These are phyloP conservation scores for Cynaeus angustus DNA, from an alignment of 2,888 invertebrate species.

Conservation along the genomic window DNA sequence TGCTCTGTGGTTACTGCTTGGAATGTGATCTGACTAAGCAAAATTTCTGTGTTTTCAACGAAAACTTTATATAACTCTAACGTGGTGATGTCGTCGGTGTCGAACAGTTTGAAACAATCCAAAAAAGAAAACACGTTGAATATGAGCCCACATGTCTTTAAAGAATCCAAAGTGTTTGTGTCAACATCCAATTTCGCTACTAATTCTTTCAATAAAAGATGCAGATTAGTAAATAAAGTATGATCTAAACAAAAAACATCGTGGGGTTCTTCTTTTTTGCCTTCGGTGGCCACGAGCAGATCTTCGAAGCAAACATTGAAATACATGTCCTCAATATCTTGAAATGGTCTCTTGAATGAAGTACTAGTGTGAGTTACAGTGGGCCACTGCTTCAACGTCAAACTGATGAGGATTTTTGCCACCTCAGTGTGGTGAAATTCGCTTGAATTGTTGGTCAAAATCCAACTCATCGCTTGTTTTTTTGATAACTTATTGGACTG, in stretches of 20 bases:
- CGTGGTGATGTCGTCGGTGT: neutral
- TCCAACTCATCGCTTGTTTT: constrained; percentile 59
- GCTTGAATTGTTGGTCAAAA: constrained; percentile 57
- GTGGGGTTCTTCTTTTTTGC: neutral
- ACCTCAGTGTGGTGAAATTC: constrained; percentile 52
- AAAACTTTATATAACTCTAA: neutral
- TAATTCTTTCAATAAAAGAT: neutral
- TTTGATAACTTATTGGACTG: constrained; percentile 56
- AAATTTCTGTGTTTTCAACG: neutral
- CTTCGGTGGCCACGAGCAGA: neutral
- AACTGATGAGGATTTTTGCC: constrained; percentile 61
- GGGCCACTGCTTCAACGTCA: constrained; percentile 64
- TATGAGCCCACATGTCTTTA: constrained; percentile 3
- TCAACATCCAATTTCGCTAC: neutral
- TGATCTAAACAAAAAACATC: constrained; percentile 10
- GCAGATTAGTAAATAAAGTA: neutral
- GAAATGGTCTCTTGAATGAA: constrained; percentile 44
- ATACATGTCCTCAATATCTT: constrained; percentile 62
- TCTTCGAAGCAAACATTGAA: constrained; percentile 61
- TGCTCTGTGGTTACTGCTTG: neutral
- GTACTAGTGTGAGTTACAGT: neutral
- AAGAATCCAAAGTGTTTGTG: neutral
- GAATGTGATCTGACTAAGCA: neutral
- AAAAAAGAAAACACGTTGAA: constrained; percentile 7
- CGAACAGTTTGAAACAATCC: constrained; percentile 10